A percentile compares a stretch with the other conserved stretches of the same genome.
Evolutionary conservation across 23 tunicate species (phyloP).

Genomic region (Ascidia mentula): DNA sequence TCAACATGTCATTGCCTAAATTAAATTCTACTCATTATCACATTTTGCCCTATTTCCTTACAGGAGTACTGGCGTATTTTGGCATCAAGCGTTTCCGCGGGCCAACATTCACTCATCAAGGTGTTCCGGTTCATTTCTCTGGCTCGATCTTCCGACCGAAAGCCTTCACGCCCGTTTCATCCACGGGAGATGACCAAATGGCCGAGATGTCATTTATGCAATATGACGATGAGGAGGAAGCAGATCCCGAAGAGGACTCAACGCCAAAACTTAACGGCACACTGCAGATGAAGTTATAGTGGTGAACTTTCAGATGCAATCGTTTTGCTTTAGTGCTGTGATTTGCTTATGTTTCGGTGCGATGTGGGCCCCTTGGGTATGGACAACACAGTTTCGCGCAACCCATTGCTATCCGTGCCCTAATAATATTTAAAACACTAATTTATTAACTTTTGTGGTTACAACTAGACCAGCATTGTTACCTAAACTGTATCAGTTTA

Average conservation of each 20-base stretch:
- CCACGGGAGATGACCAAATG: not conserved
- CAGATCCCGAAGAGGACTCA: constrained; percentile 25
- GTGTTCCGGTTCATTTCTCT: constrained; percentile 20
- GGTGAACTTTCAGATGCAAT: not conserved
- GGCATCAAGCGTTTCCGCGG: constrained; percentile 8
- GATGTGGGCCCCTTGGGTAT: too few species aligned
- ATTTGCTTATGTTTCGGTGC: too few species aligned
- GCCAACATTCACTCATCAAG: constrained; percentile 11
- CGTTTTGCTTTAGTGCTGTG: not conserved
- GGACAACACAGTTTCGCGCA: too few species aligned
- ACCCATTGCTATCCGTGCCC: too few species aligned
- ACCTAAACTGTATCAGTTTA: too few species aligned
- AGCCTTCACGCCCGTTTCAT: not conserved
- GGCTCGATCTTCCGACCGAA: not conserved
- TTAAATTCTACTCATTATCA: too few species aligned
- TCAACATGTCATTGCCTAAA: too few species aligned
- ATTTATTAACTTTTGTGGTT: too few species aligned
- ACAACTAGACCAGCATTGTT: too few species aligned
- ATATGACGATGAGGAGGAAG: constrained; percentile 56
- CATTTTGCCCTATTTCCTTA: too few species aligned
- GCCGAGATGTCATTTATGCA: constrained; percentile 37
- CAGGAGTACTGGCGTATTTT: constrained; percentile 1
- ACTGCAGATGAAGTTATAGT: constrained; percentile 34
- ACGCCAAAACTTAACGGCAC: constrained; percentile 38
- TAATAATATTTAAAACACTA: too few species aligned